These are phyloP conservation scores for Xylocampa areola DNA, from an alignment of 2,888 invertebrate species.

Conservation along the genomic window DNA sequence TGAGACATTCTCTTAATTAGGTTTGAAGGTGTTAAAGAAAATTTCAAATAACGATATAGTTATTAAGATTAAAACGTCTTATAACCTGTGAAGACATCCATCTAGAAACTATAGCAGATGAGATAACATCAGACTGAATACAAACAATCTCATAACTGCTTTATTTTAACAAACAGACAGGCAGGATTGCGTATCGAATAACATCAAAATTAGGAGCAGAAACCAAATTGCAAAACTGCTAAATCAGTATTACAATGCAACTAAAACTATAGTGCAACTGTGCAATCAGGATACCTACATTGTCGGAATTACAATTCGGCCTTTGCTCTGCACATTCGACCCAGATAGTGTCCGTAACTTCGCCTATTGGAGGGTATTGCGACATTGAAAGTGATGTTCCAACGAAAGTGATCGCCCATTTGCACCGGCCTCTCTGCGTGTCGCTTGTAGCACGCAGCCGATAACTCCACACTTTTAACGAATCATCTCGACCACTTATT, in stretches of 20 bases:
- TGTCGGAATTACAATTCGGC: slow-evolving; percentile 57
- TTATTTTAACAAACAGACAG: slow-evolving; percentile 11
- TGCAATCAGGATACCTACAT: slow-evolving; percentile 58
- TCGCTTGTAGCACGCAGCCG: slow-evolving; percentile 54
- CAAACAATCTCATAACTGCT: slow-evolving; percentile 11
- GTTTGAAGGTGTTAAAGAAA: background rate
- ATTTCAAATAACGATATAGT: too few species aligned
- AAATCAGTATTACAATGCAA: slow-evolving; percentile 40
- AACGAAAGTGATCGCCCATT: slow-evolving; percentile 72
- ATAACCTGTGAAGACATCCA: slow-evolving; percentile 13
- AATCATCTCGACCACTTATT: slow-evolving; percentile 47
- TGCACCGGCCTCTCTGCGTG: slow-evolving; percentile 53
- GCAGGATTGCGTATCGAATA: slow-evolving; percentile 13
- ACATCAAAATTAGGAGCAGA: slow-evolving; percentile 35
- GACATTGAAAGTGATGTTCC: slow-evolving; percentile 70
- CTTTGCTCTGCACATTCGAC: slow-evolving; percentile 60
- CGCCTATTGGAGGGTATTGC: slow-evolving; percentile 55
- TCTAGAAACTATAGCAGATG: slow-evolving; percentile 12
- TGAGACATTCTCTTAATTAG: slow-evolving; percentile 35
- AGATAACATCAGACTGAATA: slow-evolving; percentile 15
- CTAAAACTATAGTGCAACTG: slow-evolving; percentile 35
- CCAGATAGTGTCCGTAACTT: slow-evolving; percentile 52
- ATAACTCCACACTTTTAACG: slow-evolving; percentile 60
- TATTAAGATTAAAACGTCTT: too few species aligned
- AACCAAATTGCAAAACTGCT: slow-evolving; percentile 45